A percentile compares a stretch with the other conserved stretches of the same genome.
phyloP scores from a whole-genome alignment of 1,140 invertebrate genomes.

The Drusus annulatus region DNA sequence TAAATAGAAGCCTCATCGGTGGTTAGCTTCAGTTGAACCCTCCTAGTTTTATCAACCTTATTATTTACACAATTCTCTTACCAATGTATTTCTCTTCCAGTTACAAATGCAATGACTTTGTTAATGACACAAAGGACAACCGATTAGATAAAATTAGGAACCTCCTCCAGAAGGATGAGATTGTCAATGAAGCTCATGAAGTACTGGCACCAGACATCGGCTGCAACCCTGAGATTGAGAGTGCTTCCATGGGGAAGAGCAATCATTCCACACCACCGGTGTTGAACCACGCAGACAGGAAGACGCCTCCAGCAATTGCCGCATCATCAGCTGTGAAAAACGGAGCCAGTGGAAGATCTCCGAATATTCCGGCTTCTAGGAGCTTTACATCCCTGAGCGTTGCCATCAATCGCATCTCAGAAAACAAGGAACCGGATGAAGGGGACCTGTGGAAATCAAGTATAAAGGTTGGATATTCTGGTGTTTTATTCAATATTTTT shows the following conservation, averaged over 20 bases:
- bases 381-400: slow-evolving; percentile 56
- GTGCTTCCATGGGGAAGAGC: slow-evolving; percentile 57
- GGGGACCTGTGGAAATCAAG: no score
- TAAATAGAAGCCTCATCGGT: no score
- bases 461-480: no score
- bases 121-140: slow-evolving; percentile 78
- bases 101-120: slow-evolving; percentile 87
- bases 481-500: no score
- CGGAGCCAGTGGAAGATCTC: slow-evolving; percentile 43
- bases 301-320: slow-evolving; percentile 29
- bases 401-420: slow-evolving; percentile 35
- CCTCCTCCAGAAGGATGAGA: slow-evolving; percentile 60
- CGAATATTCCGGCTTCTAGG: slow-evolving; percentile 61
- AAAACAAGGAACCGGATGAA: slow-evolving; percentile 32
- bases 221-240: slow-evolving; percentile 57
- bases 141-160: slow-evolving; percentile 75
- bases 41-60: no score
- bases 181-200: slow-evolving; percentile 49
- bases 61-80: no score
- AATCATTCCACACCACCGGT: slow-evolving; percentile 38
- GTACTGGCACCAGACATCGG: slow-evolving; percentile 59
- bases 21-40: no score
- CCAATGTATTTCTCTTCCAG: slow-evolving; percentile 68
- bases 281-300: slow-evolving; percentile 59
- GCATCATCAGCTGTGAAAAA: slow-evolving; percentile 32